Evolutionary conservation across 2,113 vertebrate species (phyloP).

Genomic region (Mustela lutreola): DNA sequence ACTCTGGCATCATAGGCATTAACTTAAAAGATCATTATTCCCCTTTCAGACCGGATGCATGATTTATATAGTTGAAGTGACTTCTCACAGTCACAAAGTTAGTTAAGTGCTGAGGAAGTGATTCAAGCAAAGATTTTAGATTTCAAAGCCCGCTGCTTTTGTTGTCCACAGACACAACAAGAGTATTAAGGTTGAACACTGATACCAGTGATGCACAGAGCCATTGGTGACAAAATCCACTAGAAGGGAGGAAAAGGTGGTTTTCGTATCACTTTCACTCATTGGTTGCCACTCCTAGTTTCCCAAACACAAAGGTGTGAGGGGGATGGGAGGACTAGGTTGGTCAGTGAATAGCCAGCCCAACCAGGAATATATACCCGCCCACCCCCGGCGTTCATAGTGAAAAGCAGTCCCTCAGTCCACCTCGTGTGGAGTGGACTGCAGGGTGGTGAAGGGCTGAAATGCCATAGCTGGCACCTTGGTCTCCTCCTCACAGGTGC

Average conservation of each 20-base stretch:
- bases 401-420: background rate
- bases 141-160: background rate
- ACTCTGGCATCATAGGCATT: background rate
- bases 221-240: background rate
- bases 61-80: background rate
- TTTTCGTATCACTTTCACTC: background rate
- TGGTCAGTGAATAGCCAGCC: background rate
- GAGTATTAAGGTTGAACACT: background rate
- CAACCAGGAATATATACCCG: background rate
- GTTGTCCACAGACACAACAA: background rate
- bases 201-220: background rate
- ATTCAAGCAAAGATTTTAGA: background rate
- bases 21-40: background rate
- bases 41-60: background rate
- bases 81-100: background rate
- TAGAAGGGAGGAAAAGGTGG: background rate
- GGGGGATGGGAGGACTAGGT: background rate
- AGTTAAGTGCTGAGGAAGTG: background rate
- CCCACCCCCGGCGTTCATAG: background rate
- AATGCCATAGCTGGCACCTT: background rate
- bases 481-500: background rate
- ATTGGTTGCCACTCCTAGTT: background rate
- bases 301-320: background rate
- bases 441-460: background rate
- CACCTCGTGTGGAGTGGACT: background rate